Conservation (phyloP, 2,888 invertebrate species). For the Ypsolopha scabrella region DNA sequence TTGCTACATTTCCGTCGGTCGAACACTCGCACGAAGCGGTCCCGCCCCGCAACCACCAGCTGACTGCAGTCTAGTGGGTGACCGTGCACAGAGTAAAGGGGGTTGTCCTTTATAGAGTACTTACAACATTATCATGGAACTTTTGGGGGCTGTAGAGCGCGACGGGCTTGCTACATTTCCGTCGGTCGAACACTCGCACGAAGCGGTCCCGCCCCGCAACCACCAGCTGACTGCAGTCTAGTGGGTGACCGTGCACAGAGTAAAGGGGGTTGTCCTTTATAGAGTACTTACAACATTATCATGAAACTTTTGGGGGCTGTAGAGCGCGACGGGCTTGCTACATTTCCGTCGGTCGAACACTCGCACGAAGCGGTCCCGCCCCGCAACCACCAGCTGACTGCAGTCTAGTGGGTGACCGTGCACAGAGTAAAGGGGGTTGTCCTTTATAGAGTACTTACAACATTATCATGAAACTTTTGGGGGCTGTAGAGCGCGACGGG, state of each 20-base stretch:
- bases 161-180: constrained; percentile 44
- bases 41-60: too few relatives aligned
- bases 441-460: too few relatives aligned
- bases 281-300: background rate
- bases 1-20: too few relatives aligned
- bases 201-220: constrained; percentile 45
- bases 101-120: constrained; percentile 16
- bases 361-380: constrained; percentile 79
- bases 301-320: constrained; percentile 28
- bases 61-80: constrained; percentile 79
- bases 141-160: too few relatives aligned
- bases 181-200: constrained; percentile 72
- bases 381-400: constrained; percentile 83
- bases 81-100: constrained; percentile 89
- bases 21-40: too few relatives aligned
- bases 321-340: constrained; percentile 44
- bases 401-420: too few relatives aligned
- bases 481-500: constrained; percentile 74
- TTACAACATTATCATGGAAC: too few relatives aligned
- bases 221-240: constrained; percentile 72
- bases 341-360: too few relatives aligned
- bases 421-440: too few relatives aligned
- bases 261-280: background rate
- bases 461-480: too few relatives aligned
- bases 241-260: background rate